These are phyloP conservation scores for Phengaris arion DNA, from an alignment of 2,888 invertebrate species.

Conservation along the genomic window DNA sequence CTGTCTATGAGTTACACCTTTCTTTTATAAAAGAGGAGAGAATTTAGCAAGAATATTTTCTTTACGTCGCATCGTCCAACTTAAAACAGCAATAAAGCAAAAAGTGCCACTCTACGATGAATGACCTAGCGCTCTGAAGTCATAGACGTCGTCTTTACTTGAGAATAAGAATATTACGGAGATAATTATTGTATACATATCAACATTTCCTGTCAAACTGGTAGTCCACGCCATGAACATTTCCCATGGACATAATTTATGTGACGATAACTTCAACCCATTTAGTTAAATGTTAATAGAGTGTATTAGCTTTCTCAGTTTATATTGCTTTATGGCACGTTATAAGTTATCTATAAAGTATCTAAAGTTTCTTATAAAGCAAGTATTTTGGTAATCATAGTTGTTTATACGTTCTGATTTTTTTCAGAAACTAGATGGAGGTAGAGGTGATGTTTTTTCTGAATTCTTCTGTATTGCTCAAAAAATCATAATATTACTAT, in stretches of 20 bases:
- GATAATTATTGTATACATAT: not conserved
- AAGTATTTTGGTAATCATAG: not conserved
- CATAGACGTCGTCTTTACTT: not conserved
- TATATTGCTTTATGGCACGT: slow-evolving; percentile 10
- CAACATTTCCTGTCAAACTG: slow-evolving; percentile 14
- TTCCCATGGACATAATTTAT: slow-evolving; percentile 22
- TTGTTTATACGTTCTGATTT: too few species aligned
- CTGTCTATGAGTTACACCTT: too few species aligned
- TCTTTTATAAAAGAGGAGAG: too few species aligned
- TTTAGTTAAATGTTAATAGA: slow-evolving; percentile 21
- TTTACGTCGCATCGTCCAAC: too few species aligned
- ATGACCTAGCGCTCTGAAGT: not conserved
- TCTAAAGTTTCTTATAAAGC: not conserved
- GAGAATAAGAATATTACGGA: not conserved
- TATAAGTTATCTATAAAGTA: not conserved
- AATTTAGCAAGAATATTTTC: too few species aligned
- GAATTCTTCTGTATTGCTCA: too few species aligned
- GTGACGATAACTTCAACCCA: slow-evolving; percentile 16
- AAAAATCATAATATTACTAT: too few species aligned
- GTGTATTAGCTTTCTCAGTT: not conserved
- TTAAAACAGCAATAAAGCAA: not conserved
- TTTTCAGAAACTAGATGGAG: too few species aligned
- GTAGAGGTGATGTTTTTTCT: too few species aligned
- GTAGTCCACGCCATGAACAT: not conserved
- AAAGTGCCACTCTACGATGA: not conserved